Evolutionary conservation across 2,113 vertebrate species (phyloP).

Genomic region (Strigops habroptila): DNA sequence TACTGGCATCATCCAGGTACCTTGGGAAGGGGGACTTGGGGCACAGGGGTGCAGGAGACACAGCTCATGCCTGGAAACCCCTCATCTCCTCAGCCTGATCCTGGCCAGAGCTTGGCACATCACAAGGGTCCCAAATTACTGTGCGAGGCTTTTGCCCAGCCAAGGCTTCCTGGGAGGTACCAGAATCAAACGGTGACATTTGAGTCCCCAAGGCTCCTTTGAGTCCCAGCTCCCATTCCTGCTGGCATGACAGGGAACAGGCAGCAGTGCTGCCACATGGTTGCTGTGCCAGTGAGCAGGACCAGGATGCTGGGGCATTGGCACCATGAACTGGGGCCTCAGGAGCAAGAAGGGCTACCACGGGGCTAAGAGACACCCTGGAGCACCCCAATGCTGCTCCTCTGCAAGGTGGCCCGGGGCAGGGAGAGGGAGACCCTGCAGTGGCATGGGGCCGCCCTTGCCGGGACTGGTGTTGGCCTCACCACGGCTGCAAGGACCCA

Average conservation of each 20-base stretch:
- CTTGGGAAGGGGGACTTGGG: not conserved
- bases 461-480: slow-evolving; percentile 63
- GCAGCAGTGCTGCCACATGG: not conserved
- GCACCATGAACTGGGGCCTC: not conserved
- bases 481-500: slow-evolving; percentile 52
- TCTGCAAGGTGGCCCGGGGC: fast-evolving
- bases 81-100: not conserved
- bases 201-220: not conserved
- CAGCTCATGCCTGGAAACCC: not conserved
- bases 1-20: not conserved
- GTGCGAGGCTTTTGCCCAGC: not conserved
- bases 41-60: not conserved
- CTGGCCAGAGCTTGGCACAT: not conserved
- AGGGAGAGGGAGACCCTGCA: not conserved
- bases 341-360: not conserved
- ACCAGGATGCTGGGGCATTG: not conserved
- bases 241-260: fast-evolving
- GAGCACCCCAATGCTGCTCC: not conserved
- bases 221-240: not conserved
- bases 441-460: not conserved
- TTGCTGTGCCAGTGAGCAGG: fast-evolving
- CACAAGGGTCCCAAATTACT: not conserved
- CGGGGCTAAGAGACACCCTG: not conserved
- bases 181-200: not conserved
- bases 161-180: not conserved